Percentiles rank a stretch among this genome's conserved stretches.
phyloP scores from a whole-genome alignment of 2,113 vertebrate species.

The Oncorhynchus clarkii region DNA sequence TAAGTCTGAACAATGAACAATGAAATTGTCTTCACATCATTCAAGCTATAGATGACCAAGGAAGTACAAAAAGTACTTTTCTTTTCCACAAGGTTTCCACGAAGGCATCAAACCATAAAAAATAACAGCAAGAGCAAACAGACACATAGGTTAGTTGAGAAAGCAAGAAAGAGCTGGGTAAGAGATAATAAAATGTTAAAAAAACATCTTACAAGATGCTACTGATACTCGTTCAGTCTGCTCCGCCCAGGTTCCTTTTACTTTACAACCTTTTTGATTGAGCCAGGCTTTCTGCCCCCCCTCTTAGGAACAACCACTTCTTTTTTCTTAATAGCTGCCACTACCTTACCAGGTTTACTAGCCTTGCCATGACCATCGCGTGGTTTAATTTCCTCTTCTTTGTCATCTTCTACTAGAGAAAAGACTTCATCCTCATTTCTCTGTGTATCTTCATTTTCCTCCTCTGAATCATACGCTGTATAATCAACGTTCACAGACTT shows the following conservation, averaged over 20 bases:
- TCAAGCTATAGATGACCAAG: neutral
- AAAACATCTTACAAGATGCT: constrained; percentile 40
- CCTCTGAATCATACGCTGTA: neutral
- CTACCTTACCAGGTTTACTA: neutral
- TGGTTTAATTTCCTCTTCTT: too few relatives aligned
- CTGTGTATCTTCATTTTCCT: neutral
- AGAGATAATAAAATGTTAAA: constrained; percentile 46
- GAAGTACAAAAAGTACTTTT: neutral
- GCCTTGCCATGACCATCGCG: too few relatives aligned
- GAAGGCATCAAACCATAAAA: neutral
- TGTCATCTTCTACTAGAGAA: neutral
- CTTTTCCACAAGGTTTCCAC: neutral
- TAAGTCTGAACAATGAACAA: neutral
- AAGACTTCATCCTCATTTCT: constrained; percentile 39
- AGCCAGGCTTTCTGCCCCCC: neutral
- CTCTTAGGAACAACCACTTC: constrained; percentile 15
- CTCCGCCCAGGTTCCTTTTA: neutral
- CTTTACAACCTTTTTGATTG: neutral
- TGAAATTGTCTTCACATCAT: neutral
- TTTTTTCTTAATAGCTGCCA: neutral
- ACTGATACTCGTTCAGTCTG: constrained; percentile 18
- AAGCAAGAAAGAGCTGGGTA: constrained; percentile 17
- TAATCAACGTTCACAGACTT: neutral
- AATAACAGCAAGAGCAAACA: constrained; percentile 21
- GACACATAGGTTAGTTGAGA: constrained; percentile 39